These are phyloP conservation scores for Eupithecia exiguata DNA, from an alignment of 2,888 invertebrate species.

Conservation along the genomic window DNA sequence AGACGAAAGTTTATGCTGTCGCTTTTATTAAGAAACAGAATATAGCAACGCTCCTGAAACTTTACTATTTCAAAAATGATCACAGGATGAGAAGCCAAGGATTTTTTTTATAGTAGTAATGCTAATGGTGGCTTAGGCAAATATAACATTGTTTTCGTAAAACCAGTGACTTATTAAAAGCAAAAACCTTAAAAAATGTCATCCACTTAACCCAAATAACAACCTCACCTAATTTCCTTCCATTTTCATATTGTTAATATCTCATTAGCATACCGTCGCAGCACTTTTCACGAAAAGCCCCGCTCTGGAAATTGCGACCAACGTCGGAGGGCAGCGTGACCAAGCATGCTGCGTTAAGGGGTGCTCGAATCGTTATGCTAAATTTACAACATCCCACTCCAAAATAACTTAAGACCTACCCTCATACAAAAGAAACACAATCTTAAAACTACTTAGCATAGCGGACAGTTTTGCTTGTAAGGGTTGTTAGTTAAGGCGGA, in stretches of 20 bases:
- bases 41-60: not conserved
- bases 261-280: slow-evolving; percentile 58
- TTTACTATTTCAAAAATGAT: not conserved
- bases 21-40: not conserved
- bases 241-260: slow-evolving; percentile 49
- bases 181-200: slow-evolving; percentile 18
- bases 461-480: slow-evolving; percentile 25
- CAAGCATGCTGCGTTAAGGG: slow-evolving; percentile 83
- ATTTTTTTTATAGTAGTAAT: not conserved
- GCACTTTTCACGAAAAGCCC: slow-evolving; percentile 72
- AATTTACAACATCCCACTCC: slow-evolving; percentile 54
- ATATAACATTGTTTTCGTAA: not conserved
- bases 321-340: slow-evolving; percentile 80
- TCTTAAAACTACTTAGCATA: slow-evolving; percentile 23
- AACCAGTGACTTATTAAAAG: not conserved
- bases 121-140: not conserved
- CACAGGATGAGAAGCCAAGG: not conserved
- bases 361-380: slow-evolving; percentile 81
- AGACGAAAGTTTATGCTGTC: not conserved
- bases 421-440: slow-evolving; percentile 38
- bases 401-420: slow-evolving; percentile 43
- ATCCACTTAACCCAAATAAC: slow-evolving; percentile 41
- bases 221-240: slow-evolving; percentile 40
- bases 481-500: slow-evolving; percentile 44
- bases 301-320: slow-evolving; percentile 79